These are phyloP conservation scores for Perdita meconis DNA, from an alignment of 2,888 invertebrate genomes.

Conservation along the genomic window DNA sequence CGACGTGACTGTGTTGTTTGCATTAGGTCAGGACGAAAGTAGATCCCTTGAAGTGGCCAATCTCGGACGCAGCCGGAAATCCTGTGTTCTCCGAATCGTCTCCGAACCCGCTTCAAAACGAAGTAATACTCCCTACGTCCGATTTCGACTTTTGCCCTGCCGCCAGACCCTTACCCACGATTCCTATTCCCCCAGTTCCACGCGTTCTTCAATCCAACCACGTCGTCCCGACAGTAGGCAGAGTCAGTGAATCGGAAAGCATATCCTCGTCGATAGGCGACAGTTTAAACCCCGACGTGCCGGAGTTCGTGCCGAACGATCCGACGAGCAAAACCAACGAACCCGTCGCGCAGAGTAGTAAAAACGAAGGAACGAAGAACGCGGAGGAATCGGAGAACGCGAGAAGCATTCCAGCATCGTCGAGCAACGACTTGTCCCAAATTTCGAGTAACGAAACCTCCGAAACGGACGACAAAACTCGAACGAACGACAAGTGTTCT, in stretches of 20 bases:
- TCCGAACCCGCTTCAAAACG: slow-evolving; percentile 75
- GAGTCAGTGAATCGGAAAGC: slow-evolving; percentile 76
- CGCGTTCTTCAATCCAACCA: slow-evolving; percentile 85
- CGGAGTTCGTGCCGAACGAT: slow-evolving; percentile 91
- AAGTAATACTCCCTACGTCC: slow-evolving; percentile 61
- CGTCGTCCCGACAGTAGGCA: slow-evolving; percentile 53
- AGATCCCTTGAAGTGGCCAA: slow-evolving; percentile 95
- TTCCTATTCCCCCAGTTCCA: slow-evolving; percentile 90
- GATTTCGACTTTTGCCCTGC: slow-evolving; percentile 85
- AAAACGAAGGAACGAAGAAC: slow-evolving; percentile 59
- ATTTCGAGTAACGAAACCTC: slow-evolving; percentile 18
- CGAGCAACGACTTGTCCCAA: slow-evolving; percentile 33
- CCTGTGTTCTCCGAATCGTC: slow-evolving; percentile 70
- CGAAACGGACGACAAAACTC: slow-evolving; percentile 17
- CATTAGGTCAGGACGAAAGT: slow-evolving; percentile 92
- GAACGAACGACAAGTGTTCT: slow-evolving; percentile 16
- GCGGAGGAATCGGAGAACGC: slow-evolving; percentile 74
- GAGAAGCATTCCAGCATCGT: slow-evolving; percentile 42
- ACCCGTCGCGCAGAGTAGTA: slow-evolving; percentile 42
- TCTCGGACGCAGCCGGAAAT: slow-evolving; percentile 86
- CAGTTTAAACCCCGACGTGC: slow-evolving; percentile 93
- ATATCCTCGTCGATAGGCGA: slow-evolving; percentile 84
- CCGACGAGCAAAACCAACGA: slow-evolving; percentile 54
- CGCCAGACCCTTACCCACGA: slow-evolving; percentile 87
- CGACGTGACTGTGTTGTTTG: slow-evolving; percentile 54